These are phyloP conservation scores for Peromyscus attwateri DNA, from an alignment of 2,797 vertebrate genomes.

Conservation along the genomic window DNA sequence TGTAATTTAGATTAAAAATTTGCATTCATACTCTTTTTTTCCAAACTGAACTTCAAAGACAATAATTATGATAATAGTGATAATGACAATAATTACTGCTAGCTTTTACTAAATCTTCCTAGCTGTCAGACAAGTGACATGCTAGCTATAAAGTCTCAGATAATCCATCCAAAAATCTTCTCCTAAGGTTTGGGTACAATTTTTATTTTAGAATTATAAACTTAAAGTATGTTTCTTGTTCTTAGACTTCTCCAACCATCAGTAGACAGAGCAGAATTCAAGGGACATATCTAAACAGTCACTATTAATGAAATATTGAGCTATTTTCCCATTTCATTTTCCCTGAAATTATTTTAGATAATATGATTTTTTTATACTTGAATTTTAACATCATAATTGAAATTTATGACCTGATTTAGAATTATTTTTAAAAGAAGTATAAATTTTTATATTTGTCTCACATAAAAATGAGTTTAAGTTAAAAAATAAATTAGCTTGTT, in stretches of 20 bases:
- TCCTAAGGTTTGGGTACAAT: background rate
- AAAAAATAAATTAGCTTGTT: background rate
- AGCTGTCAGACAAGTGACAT: background rate
- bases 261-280: background rate
- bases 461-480: background rate
- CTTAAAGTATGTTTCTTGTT: background rate
- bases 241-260: background rate
- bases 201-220: background rate
- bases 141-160: background rate
- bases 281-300: background rate
- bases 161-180: background rate
- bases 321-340: background rate
- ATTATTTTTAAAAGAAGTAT: conserved; percentile 15
- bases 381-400: background rate
- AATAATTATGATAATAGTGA: background rate
- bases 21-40: background rate
- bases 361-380: background rate
- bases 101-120: background rate
- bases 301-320: background rate
- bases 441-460: background rate
- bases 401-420: background rate
- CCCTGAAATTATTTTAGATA: background rate
- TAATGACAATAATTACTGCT: conserved; percentile 12
- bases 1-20: background rate
- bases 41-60: background rate